Evolutionary conservation across 2,113 vertebrate genomes (phyloP).

Genomic region (Colaptes auratus): DNA sequence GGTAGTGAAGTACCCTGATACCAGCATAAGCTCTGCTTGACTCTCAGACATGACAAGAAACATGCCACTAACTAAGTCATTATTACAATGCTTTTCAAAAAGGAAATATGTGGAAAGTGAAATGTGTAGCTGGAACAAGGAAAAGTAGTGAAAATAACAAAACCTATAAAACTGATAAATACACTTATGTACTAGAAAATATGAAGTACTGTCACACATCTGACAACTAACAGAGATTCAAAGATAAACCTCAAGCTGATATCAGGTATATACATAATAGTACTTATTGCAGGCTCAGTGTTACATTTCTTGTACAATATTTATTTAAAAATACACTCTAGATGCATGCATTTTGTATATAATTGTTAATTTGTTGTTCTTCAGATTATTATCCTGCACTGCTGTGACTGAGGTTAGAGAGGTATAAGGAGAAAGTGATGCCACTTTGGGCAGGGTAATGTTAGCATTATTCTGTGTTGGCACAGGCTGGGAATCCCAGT

Average conservation of each 20-base stretch:
- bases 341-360: neutral
- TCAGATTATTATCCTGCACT: neutral
- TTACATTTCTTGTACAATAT: neutral
- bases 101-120: neutral
- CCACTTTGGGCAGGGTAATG: neutral
- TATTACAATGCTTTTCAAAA: neutral
- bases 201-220: rapidly evolving
- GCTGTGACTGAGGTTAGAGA: neutral
- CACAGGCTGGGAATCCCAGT: neutral
- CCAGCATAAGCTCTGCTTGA: neutral
- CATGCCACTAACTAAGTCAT: neutral
- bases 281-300: neutral
- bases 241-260: neutral
- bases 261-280: neutral
- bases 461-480: neutral
- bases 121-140: neutral
- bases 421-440: neutral
- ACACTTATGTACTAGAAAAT: neutral
- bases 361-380: neutral
- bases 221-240: too few species aligned
- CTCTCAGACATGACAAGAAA: neutral
- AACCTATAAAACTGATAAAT: neutral
- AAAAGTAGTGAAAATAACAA: neutral
- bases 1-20: neutral
- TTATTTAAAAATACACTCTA: neutral